Base-by-base conservation (phyloP, 2,113 vertebrate species). In the Willisornis vidua region DNA sequence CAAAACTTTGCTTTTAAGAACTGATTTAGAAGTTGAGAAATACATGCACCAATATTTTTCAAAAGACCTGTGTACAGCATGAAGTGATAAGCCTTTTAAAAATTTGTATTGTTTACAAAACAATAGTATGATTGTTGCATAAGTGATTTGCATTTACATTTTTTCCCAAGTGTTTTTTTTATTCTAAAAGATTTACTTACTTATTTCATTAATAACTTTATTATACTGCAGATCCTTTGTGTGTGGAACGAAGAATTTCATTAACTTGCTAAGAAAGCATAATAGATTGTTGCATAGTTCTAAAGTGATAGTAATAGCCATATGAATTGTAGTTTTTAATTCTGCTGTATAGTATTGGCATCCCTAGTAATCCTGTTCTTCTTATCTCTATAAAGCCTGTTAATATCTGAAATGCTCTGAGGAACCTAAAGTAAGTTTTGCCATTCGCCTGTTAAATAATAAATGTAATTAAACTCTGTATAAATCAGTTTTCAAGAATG, bases 291-390 rank as follows among this genome's bases (percentile, higher is more conserved):
- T 93, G 84, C 41, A 37, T 84, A 94, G 91, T 88, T 94, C 78
- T 97, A 82, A 96, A 93, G 89, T 80, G 89, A 80, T 96, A 89
- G 93, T 96, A 94, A 89, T 95, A 97, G 79, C 92, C 90, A 85
- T 86, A 87, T 89, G 91, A 85, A 90, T 61, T 94, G 94, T 95
- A 94, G 78, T 68, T 91, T 94, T 95, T 85, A 93, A 95, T 95
- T 89, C 74, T 92, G 72, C 73, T 72, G 67, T 96, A 59, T 88
- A 86, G 74, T 94, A 89, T 79, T 67, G 31, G 65, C 81, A 76
- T 90, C 94, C 96, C 76, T 96, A 75, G 73, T 87, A 82, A 93
- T 75, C 74, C 77, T 80, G 67, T 97, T 97, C 85, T 81, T 88
- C 81, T 85, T 93, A 80, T 85, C 95, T 93, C 87, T 73, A 57